Evolutionary conservation across 1,140 invertebrate species (phyloP), one percentile per base, ranked within the genome.

Genomic region (Mercenaria mercenaria): DNA sequence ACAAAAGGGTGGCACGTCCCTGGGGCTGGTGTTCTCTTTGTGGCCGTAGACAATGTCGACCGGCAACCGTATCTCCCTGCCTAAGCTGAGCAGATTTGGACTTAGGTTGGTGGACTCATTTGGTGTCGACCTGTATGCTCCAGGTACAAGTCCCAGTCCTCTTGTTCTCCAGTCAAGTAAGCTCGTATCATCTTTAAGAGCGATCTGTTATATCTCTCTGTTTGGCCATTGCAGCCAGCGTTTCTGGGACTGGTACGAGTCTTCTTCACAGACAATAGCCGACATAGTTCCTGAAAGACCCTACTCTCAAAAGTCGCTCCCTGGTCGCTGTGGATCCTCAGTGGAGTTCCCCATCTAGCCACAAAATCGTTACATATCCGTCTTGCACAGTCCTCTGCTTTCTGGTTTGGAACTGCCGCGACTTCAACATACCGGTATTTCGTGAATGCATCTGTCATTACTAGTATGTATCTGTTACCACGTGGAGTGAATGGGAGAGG

Each of bases 391-490:
- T 82, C 80, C 56, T 82, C 56, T n/a, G 80, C 80, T 43, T 39
- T 82, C 26, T 82, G 80, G 29, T 74, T 74, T 94, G 90, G 29
- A 26, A 85, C 82, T 34, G 64, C 43, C 15, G 67, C 26, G 11
- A 85, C 82, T 47, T 85, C 82, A 15, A 74, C 69, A 34, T 69
- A n/a, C n/a, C n/a, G n/a, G n/a, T 74, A 85, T 34, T 72, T 85
- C 4, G 82, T 72, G 34, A 85, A 94, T 43, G 92, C 76, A 72
- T 93, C 93, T 1, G 90, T 91, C 10, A 92, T 64, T 6, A 93
- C 93, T n/a, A 95, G 69, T 26, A 95, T 90, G 83, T 93, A 93
- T 29, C 86, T 82, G 72, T 94, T 95, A 0, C 91, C 91, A 15
- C 52, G 32, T 39, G 39, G 26, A 26, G 91, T 90, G 47, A 26